Evolutionary conservation across 2,888 invertebrate genomes (phyloP).

Genomic region (Cephus nigrinus): DNA sequence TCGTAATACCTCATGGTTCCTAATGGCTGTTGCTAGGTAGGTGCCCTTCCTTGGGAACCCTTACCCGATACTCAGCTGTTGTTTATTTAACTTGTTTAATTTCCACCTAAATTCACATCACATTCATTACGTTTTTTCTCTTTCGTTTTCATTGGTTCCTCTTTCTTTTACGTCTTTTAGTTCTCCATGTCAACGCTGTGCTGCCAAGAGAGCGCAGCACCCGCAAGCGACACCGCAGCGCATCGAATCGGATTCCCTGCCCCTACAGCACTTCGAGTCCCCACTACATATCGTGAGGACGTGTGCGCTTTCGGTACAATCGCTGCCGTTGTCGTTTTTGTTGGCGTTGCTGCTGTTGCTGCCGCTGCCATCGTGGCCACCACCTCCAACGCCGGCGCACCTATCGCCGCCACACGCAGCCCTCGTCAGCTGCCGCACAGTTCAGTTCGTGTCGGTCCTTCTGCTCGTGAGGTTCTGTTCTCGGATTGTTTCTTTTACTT

Average conservation of each 20-base stretch:
- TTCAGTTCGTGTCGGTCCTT: constrained; percentile 57
- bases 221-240: background rate
- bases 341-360: background rate
- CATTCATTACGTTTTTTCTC: background rate
- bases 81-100: background rate
- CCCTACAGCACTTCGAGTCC: background rate
- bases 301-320: background rate
- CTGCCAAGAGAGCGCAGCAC: background rate
- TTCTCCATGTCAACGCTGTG: background rate
- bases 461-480: constrained; percentile 35
- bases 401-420: constrained; percentile 31
- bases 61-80: background rate
- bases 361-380: background rate
- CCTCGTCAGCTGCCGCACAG: constrained; percentile 44
- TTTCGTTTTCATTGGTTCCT: background rate
- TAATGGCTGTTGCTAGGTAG: background rate
- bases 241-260: background rate
- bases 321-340: background rate
- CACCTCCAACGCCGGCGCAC: constrained; percentile 21
- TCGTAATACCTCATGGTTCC: background rate
- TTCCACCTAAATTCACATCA: background rate
- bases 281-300: background rate
- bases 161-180: background rate
- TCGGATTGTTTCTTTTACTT: constrained; percentile 4
- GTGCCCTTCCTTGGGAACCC: background rate